Evolutionary conservation across 2,888 invertebrate genomes (phyloP).

Genomic region (Rhamnusium bicolor): DNA sequence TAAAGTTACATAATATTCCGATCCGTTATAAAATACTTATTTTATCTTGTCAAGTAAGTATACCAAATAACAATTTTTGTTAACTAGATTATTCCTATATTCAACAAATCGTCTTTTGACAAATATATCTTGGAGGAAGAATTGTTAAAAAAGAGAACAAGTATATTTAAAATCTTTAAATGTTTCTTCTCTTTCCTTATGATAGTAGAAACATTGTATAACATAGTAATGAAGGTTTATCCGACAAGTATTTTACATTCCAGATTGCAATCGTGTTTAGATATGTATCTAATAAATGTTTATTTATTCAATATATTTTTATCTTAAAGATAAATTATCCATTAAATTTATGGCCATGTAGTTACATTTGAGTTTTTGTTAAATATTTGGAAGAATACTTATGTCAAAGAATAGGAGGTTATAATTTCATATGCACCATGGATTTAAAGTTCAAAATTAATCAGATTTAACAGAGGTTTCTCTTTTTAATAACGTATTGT

Average conservation of each 20-base stretch:
- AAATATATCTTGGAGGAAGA: too few relatives aligned
- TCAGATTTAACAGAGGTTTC: too few relatives aligned
- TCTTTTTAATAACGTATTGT: too few relatives aligned
- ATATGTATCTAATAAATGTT: not conserved
- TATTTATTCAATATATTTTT: not conserved
- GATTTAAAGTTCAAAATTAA: too few relatives aligned
- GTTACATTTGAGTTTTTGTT: not conserved
- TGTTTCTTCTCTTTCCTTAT: not conserved
- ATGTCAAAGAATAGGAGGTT: not conserved
- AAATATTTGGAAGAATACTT: not conserved
- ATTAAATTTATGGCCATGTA: not conserved
- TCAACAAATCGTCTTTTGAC: too few relatives aligned
- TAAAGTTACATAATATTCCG: too few relatives aligned
- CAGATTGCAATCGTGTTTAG: not conserved
- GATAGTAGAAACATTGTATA: not conserved
- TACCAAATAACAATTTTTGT: too few relatives aligned
- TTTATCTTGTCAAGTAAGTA: too few relatives aligned
- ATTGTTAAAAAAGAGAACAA: not conserved
- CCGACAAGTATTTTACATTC: not conserved
- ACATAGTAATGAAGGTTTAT: not conserved
- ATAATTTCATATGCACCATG: not conserved
- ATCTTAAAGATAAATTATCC: not conserved
- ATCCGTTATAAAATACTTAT: too few relatives aligned
- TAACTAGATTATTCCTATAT: too few relatives aligned
- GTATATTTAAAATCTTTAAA: not conserved